Evolutionary conservation across 2,797 vertebrate species (phyloP).

Genomic region (Pantherophis alleghaniensis): DNA sequence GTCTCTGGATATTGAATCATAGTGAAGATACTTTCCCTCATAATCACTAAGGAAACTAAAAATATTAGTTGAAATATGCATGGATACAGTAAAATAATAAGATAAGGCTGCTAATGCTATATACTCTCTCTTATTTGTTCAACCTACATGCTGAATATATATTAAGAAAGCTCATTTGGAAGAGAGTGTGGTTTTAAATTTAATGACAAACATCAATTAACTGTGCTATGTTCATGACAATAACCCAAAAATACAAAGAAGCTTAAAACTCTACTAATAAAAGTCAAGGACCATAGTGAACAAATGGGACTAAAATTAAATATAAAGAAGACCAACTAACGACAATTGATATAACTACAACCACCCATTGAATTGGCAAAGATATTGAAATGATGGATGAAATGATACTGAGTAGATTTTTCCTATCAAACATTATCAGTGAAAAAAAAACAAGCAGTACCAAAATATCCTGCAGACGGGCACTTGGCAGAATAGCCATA

Average conservation of each 20-base stretch:
- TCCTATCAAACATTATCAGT: not conserved
- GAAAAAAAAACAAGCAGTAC: not conserved
- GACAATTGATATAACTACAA: not conserved
- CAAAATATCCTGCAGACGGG: not conserved
- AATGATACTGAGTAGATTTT: not conserved
- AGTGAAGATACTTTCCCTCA: not conserved
- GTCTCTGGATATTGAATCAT: not conserved
- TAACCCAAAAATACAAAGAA: not conserved
- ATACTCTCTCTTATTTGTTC: not conserved
- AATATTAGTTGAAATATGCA: not conserved
- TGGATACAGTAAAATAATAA: not conserved
- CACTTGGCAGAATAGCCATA: not conserved
- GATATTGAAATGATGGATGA: not conserved
- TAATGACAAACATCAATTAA: not conserved
- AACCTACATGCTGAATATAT: not conserved
- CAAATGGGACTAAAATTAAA: not conserved
- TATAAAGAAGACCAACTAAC: not conserved
- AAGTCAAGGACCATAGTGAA: not conserved
- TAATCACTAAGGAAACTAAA: not conserved
- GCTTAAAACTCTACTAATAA: not conserved
- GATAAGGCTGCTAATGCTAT: not conserved
- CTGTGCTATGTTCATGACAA: not conserved
- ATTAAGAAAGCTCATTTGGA: not conserved
- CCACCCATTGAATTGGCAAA: not conserved
- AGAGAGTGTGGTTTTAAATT: not conserved